A percentile compares a stretch with the other conserved stretches of the same genome.
These are phyloP conservation scores for Drosophila kepulauana DNA, from an alignment of 1,140 invertebrate genomes.

Conservation along the genomic window DNA sequence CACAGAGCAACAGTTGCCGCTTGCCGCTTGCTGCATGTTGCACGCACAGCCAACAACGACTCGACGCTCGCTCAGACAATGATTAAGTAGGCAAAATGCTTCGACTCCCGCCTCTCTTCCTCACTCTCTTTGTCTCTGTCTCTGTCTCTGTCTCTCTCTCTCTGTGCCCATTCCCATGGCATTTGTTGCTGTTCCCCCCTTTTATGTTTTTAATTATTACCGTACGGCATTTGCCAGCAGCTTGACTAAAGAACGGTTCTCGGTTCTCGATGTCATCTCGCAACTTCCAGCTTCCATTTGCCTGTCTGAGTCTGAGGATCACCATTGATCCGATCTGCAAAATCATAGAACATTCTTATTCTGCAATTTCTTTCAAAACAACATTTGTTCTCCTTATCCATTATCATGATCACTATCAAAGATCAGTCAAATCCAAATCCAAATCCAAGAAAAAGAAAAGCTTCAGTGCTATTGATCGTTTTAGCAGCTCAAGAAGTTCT, in stretches of 20 bases:
- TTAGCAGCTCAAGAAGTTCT: constrained; percentile 18
- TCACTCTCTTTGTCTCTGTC: constrained; percentile 1
- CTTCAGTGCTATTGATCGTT: neutral
- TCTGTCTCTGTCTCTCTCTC: constrained; percentile 12
- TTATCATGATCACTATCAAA: neutral
- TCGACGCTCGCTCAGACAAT: constrained; percentile 65
- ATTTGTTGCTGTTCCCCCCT: constrained; percentile 50
- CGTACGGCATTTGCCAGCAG: constrained; percentile 70
- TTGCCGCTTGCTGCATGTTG: constrained; percentile 67
- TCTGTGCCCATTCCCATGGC: constrained; percentile 48
- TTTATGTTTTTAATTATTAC: constrained; percentile 83
- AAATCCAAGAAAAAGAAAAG: neutral
- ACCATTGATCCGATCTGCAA: too few species aligned
- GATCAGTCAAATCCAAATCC: too few species aligned
- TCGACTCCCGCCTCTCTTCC: neutral
- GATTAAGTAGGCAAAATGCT: constrained; percentile 81
- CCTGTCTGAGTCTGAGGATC: too few species aligned
- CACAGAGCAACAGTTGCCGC: constrained; percentile 42
- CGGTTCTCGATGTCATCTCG: too few species aligned
- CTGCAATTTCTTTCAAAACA: neutral
- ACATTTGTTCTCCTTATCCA: constrained; percentile 30
- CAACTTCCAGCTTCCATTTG: too few species aligned
- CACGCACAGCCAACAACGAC: constrained; percentile 58
- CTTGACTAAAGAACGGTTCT: constrained; percentile 59
- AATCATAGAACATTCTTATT: too few species aligned